phyloP scores from a whole-genome alignment of 2,797 vertebrate species.

The Spheniscus humboldti region DNA sequence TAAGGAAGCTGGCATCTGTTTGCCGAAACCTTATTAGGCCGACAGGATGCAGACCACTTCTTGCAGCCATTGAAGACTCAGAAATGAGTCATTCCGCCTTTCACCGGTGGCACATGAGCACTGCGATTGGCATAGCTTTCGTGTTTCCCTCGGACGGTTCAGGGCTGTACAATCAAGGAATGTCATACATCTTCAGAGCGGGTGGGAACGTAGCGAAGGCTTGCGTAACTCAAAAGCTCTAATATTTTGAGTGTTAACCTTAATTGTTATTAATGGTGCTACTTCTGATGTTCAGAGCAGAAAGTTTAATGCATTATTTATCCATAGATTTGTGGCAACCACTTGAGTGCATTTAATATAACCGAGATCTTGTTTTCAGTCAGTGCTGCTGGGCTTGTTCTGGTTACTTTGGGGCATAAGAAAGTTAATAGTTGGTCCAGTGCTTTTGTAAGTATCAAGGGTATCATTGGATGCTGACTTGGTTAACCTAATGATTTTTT shows the following conservation, averaged over 20 bases:
- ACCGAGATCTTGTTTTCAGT: neutral
- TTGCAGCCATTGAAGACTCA: neutral
- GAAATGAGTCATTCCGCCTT: neutral
- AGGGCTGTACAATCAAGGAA: neutral
- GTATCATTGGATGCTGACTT: neutral
- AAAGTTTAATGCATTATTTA: neutral
- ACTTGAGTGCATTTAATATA: neutral
- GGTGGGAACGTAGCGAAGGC: neutral
- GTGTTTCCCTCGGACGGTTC: neutral
- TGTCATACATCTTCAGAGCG: neutral
- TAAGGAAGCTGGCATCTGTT: constrained; percentile 16
- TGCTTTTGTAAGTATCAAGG: neutral
- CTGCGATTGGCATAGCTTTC: neutral
- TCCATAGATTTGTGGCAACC: neutral
- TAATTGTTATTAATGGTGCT: neutral
- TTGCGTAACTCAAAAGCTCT: neutral
- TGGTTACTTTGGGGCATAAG: neutral
- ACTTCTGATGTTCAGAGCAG: neutral
- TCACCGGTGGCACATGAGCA: neutral
- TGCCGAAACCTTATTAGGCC: neutral
- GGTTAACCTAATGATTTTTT: constrained; percentile 14
- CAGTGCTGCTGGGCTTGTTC: neutral
- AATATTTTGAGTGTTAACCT: neutral
- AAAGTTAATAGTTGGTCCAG: neutral
- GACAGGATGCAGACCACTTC: constrained; percentile 20